These are phyloP conservation scores for Lutraria lutraria DNA, from an alignment of 2,888 invertebrate genomes.

Conservation along the genomic window DNA sequence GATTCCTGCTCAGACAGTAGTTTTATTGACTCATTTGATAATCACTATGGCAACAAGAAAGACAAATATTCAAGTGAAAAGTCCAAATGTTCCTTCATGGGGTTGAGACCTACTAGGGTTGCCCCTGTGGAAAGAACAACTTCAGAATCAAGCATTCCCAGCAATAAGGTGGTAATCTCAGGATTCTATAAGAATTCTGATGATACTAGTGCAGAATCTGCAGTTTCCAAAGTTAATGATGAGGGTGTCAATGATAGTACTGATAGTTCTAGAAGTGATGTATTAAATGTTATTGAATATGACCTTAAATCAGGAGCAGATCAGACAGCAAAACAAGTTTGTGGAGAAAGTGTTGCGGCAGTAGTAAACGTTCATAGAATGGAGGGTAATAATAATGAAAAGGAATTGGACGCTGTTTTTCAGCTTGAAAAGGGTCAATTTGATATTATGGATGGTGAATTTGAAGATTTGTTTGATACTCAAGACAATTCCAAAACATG, in stretches of 20 bases:
- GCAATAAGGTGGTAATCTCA: neutral
- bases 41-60: neutral
- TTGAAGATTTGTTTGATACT: conserved; percentile 49
- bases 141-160: neutral
- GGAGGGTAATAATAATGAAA: neutral
- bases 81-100: neutral
- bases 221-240: neutral
- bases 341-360: neutral
- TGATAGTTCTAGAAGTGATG: neutral
- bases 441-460: conserved; percentile 61
- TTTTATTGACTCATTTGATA: conserved; percentile 27
- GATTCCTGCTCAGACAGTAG: conserved; percentile 34
- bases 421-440: conserved; percentile 54
- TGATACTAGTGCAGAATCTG: neutral
- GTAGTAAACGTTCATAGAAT: too few relatives aligned
- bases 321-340: neutral
- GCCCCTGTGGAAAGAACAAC: neutral
- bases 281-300: neutral
- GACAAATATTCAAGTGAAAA: neutral
- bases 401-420: neutral
- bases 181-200: conserved; percentile 16
- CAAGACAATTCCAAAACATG: neutral
- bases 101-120: neutral
- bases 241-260: neutral
- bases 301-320: neutral